Evolutionary conservation across 2,113 vertebrate species (phyloP), one percentile per base, ranked within the genome.

Genomic region (Calcarius ornatus): DNA sequence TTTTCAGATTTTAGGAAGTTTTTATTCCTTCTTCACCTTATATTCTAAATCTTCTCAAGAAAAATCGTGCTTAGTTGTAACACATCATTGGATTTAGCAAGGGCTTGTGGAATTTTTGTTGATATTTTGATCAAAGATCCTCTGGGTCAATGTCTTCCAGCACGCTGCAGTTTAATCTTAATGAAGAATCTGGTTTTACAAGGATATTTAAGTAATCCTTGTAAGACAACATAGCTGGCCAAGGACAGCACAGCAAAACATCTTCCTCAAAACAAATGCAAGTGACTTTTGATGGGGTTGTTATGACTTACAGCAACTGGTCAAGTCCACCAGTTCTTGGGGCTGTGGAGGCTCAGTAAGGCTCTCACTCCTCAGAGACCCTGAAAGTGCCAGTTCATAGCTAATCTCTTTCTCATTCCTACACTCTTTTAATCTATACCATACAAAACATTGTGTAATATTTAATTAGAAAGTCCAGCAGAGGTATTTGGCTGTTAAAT

Each of bases 91-190:
- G 19, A 76, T 71, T 92, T 79, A 72, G 14, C 23, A 56, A 11
- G 10, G 11, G 2, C 4, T 60, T 0, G 1, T 35, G 65, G 25
- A 89, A 35, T 5, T 68, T 75, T 5, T 27, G 10, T 21, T 60
- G 45, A 37, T n/a, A 69, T 65, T 85, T 79, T 81, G 8, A 47
- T 47, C 33, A 80, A 88, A 81, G 77, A 23, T 22, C 2, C 13
- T 59, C 27, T 19, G 1, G 6, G 7, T 79, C 43, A 73, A 47
- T 2, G 6, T 60, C 56, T 82, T 82, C 13, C 12, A 40, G 22
- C 1, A 24, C 68, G 8, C 0, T 61, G 17, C 5, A 3, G 2
- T 33, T 2, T 53, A 60, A 76, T 30, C 21, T 78, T 51, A 70
- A 31, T 54, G 12, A 91, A 66, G 12, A 66, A 11, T 47, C 27